Evolutionary conservation across 2,113 vertebrate genomes (phyloP).

Genomic region (Nibea albiflora): DNA sequence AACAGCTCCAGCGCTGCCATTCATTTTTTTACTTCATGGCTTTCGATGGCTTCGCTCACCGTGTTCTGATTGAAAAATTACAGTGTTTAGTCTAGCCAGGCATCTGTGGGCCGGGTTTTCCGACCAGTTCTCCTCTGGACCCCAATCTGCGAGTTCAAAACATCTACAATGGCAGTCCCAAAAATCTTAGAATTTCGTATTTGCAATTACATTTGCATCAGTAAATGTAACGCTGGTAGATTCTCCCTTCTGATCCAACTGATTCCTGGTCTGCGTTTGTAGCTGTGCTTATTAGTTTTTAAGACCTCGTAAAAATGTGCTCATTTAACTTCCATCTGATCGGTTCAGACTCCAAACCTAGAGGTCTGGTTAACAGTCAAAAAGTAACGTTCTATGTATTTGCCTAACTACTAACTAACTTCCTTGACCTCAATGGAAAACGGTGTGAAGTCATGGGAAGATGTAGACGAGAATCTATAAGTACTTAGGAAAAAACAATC

Average conservation of each 20-base stretch:
- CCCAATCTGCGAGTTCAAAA: slow-evolving; percentile 39
- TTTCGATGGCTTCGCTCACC: slow-evolving; percentile 17
- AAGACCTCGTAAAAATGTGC: slow-evolving; percentile 3
- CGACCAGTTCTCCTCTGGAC: slow-evolving; percentile 25
- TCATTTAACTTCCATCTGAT: not conserved
- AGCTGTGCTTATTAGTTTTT: slow-evolving; percentile 22
- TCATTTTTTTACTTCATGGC: slow-evolving; percentile 19
- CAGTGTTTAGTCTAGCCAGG: slow-evolving; percentile 36
- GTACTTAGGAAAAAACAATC: too few species aligned
- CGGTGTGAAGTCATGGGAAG: too few species aligned
- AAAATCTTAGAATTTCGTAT: slow-evolving; percentile 2
- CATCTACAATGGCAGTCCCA: slow-evolving; percentile 7
- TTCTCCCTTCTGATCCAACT: not conserved
- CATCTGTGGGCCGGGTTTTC: slow-evolving; percentile 46
- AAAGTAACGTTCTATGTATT: too few species aligned
- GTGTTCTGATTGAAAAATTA: slow-evolving; percentile 56
- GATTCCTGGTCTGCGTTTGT: not conserved
- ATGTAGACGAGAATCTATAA: too few species aligned
- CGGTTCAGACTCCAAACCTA: not conserved
- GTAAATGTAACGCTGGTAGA: not conserved
- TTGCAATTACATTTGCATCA: not conserved
- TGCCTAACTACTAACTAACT: too few species aligned
- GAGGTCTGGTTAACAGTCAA: too few species aligned
- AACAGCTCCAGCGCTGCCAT: slow-evolving; percentile 21
- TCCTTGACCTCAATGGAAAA: too few species aligned